These are phyloP conservation scores for Camponotus fellah DNA, from an alignment of 2,888 invertebrate genomes.

Conservation along the genomic window DNA sequence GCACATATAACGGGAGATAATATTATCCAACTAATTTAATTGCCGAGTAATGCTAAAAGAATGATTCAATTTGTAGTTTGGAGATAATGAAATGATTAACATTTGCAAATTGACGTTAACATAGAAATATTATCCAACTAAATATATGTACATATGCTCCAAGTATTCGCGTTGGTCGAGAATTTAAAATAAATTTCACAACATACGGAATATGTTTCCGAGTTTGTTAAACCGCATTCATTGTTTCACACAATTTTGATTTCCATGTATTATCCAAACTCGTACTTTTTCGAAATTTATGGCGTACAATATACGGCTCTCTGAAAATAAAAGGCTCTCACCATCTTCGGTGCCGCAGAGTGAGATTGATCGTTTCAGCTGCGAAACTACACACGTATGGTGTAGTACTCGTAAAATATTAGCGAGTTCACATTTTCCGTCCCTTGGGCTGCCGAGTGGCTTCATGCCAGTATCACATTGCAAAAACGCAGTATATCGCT, in stretches of 20 bases:
- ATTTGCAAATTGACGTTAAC: background rate
- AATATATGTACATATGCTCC: background rate
- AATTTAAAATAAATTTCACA: constrained; percentile 1
- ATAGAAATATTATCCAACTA: constrained; percentile 3
- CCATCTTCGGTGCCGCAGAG: constrained; percentile 40
- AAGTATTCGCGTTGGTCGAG: background rate
- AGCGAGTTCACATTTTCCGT: constrained; percentile 44
- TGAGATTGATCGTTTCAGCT: constrained; percentile 50
- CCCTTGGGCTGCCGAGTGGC: constrained; percentile 22
- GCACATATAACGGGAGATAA: background rate
- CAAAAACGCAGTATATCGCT: constrained; percentile 41
- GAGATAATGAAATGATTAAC: constrained; percentile 31
- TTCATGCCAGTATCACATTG: constrained; percentile 35
- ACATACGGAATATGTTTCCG: background rate
- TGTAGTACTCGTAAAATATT: constrained; percentile 51
- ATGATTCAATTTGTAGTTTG: constrained; percentile 25
- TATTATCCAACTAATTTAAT: constrained; percentile 1
- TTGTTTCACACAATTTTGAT: constrained; percentile 6
- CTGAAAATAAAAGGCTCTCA: constrained; percentile 45
- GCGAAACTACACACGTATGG: constrained; percentile 31
- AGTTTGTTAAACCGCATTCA: background rate
- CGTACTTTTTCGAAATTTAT: constrained; percentile 33
- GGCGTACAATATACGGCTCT: background rate
- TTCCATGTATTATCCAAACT: background rate
- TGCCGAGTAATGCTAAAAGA: constrained; percentile 23